Percentiles rank a stretch among this genome's conserved stretches.
Evolutionary conservation across 2,888 invertebrate genomes (phyloP).

Genomic region (Lobophora halterata): DNA sequence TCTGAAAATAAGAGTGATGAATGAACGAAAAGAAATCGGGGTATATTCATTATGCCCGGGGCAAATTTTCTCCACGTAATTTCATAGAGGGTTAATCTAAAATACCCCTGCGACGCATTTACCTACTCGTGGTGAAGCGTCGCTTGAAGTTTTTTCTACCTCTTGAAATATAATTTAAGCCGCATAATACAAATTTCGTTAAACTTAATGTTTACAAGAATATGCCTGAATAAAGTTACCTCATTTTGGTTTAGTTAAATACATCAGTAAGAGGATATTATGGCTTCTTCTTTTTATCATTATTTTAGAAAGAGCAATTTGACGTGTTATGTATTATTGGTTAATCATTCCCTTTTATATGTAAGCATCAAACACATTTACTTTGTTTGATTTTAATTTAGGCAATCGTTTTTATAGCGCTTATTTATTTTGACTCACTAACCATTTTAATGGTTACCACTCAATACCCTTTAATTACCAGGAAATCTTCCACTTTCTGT

Average conservation of each 20-base stretch:
- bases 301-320: too few relatives aligned
- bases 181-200: constrained; percentile 12
- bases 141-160: constrained; percentile 29
- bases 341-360: too few relatives aligned
- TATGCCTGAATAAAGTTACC: not conserved
- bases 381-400: too few relatives aligned
- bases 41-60: constrained; percentile 26
- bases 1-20: constrained; percentile 26
- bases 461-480: too few relatives aligned
- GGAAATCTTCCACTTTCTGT: too few relatives aligned
- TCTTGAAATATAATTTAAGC: constrained; percentile 30
- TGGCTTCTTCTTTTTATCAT: too few relatives aligned
- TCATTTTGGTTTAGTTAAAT: not conserved
- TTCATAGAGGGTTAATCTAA: constrained; percentile 41
- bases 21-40: constrained; percentile 25
- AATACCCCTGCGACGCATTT: constrained; percentile 35
- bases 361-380: too few relatives aligned
- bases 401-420: too few relatives aligned
- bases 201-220: constrained; percentile 2
- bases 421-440: too few relatives aligned
- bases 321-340: too few relatives aligned
- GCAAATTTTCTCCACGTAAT: constrained; percentile 39
- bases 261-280: too few relatives aligned
- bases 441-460: too few relatives aligned
- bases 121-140: constrained; percentile 25